Base-by-base conservation (phyloP, 2,797 vertebrate species). In the Rallus crepitans region DNA sequence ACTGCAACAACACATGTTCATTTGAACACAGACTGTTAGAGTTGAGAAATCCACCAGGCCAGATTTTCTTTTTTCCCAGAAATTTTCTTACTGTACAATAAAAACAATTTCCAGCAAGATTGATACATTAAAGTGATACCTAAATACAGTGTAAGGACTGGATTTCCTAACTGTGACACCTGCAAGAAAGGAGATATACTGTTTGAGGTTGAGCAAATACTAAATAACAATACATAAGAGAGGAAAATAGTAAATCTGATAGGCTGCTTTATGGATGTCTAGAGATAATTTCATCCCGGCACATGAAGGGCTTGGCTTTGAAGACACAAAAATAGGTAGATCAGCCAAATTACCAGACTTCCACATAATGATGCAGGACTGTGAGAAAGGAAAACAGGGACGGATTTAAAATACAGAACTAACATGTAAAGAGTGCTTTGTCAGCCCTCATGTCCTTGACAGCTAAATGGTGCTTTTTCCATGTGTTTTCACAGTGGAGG, bases 231-330 rank as follows among this genome's bases (percentile, higher is more conserved):
- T 40, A 9, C 5, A 8, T 40, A 60, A 64, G n/a, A 40, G 35
- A 48, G 33, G 23, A 84, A 90, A 89, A 30, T 12, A 77, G 33
- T 53, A 56, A 79, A 50, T 52, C 30, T 52, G 15, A 52, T 31
- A 35, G 53, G 21, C 16, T 77, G 24, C 45, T 95, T 87, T 76
- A 79, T 8, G 63, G 35, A 45, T 12, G 21, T 47, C n/a, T 76
- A 6, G 7, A 76, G 37, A 31, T 52, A 69, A 35, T 55, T 79
- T 47, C 24, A 15, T 72, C 37, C 55, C 35, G 14, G 57, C 15
- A 33, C 8, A 24, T 0, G 0, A 78, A 61, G 0, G 1, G 15
- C 12, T 82, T 76, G 68, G 4, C 59, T 82, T 19, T 39, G 37
- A 89, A 72, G 78, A 65, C 47, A 60, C 47, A 72, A 65, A 66